Percentiles rank a stretch among this genome's conserved stretches.
Evolutionary conservation across 2,113 vertebrate species (phyloP).

Genomic region (Neoarius graeffei): DNA sequence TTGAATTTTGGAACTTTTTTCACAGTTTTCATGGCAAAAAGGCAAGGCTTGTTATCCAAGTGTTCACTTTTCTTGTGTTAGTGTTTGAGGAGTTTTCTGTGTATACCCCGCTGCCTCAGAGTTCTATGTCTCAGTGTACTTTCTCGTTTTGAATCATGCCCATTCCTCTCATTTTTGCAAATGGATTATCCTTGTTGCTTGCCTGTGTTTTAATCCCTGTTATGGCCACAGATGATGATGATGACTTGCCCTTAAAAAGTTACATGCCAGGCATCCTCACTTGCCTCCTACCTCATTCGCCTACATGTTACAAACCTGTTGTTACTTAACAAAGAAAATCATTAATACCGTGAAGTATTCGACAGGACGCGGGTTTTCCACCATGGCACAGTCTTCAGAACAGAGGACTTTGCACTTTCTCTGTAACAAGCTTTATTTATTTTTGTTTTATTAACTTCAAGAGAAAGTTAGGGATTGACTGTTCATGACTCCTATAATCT

Average conservation of each 20-base stretch:
- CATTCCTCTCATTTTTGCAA: not conserved
- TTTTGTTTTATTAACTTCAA: not conserved
- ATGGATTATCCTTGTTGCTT: not conserved
- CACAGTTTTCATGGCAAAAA: no score
- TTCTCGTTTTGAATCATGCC: not conserved
- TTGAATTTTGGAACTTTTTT: not conserved
- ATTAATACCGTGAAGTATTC: not conserved
- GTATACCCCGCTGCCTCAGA: no score
- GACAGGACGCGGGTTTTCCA: not conserved
- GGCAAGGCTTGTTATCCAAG: not conserved
- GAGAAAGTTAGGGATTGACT: not conserved
- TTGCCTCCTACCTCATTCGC: not conserved
- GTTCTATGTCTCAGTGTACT: not conserved
- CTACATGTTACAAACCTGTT: not conserved
- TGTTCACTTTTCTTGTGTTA: not conserved
- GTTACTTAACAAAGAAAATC: not conserved
- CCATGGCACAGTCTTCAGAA: not conserved
- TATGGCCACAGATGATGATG: not conserved
- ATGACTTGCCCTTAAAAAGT: not conserved
- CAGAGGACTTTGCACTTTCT: not conserved
- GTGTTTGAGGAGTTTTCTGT: not conserved
- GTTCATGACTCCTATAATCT: not conserved
- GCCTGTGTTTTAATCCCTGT: not conserved
- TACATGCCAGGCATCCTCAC: not conserved
- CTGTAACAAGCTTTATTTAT: not conserved